Base-by-base conservation (phyloP, 1,140 invertebrate species). In the Sminthurides bifidus region DNA sequence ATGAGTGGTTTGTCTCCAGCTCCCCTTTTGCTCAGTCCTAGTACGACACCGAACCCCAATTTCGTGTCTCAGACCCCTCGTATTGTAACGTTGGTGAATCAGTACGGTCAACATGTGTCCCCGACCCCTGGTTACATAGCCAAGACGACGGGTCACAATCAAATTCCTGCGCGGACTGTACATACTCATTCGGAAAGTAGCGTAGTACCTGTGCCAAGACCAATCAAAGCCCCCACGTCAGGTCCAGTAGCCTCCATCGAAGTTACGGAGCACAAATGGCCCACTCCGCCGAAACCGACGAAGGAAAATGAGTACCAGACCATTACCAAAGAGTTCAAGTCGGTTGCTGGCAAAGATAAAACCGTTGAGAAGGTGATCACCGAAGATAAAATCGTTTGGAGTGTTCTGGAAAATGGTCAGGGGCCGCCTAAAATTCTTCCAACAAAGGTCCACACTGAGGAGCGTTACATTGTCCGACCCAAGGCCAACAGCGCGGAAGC, bases 321-420 rank as follows among this genome's bases (percentile, higher is more conserved):
- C 26, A 30, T 6, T 10, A 54, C 10, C 8, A n/a, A 23, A 23
- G 17, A 30, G 19, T 31, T 15, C n/a, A 31, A 26, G 2, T 8
- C 19, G 37, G 27, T 33, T 19, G 17, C 43, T 10, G 27, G 31
- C 15, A 52, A 56, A 23, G 56, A 61, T 21, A 59, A 58, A 45
- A 37, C 56, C 4, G 60, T 63, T 17, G 58, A 64, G 31, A 60
- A 58, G 40, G 46, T 54, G 0, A 43, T 55, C n/a, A 63, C 54
- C 8, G 56, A 59, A 33, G 57, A 64, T 40, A 64, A 64, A 37
- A 63, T 59, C 21, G 52, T 55, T 23, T 59, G 61, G 57, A 54
- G 51, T n/a, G 57, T 55, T 45, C 33, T 48, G 5, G 26, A 6
- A 2, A 40, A 8, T 31, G 31, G 23, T 37, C 26, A 56, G 2